These are phyloP conservation scores for Laticauda laticaudata DNA, from an alignment of 2,113 vertebrate species.

Conservation along the genomic window DNA sequence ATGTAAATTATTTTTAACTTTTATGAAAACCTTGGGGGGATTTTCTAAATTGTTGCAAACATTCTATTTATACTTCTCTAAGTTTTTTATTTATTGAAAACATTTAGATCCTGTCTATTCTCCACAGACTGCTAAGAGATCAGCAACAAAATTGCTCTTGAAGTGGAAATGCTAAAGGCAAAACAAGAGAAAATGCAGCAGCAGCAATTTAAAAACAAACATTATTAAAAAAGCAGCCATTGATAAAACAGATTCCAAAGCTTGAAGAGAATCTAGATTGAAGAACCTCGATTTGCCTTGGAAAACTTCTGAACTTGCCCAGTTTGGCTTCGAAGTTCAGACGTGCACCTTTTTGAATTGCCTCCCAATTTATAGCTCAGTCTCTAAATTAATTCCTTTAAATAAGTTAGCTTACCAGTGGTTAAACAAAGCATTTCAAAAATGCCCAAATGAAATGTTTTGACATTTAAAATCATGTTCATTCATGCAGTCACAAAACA, in stretches of 20 bases:
- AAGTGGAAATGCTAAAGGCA: background rate
- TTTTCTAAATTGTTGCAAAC: background rate
- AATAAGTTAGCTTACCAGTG: background rate
- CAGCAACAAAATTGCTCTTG: background rate
- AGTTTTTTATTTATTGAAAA: background rate
- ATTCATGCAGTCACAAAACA: slow-evolving; percentile 1
- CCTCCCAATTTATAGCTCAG: background rate
- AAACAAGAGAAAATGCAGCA: background rate
- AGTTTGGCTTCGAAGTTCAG: background rate
- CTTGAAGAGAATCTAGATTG: background rate
- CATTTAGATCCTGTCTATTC: background rate
- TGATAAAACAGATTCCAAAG: background rate
- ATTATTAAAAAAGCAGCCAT: background rate
- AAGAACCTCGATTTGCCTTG: background rate
- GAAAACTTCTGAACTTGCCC: background rate
- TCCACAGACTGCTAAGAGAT: background rate
- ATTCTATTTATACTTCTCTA: background rate
- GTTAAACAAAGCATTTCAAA: slow-evolving; percentile 22
- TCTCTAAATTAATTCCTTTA: background rate
- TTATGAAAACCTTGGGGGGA: background rate
- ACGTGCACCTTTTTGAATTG: background rate
- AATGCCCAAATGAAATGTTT: slow-evolving; percentile 21
- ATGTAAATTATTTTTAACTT: background rate
- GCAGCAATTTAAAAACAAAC: background rate
- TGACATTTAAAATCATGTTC: slow-evolving; percentile 25